Percentiles rank a stretch among this genome's conserved stretches.
These are phyloP conservation scores for Protaetia brevitarsis DNA, from an alignment of 1,140 invertebrate species.

Conservation along the genomic window DNA sequence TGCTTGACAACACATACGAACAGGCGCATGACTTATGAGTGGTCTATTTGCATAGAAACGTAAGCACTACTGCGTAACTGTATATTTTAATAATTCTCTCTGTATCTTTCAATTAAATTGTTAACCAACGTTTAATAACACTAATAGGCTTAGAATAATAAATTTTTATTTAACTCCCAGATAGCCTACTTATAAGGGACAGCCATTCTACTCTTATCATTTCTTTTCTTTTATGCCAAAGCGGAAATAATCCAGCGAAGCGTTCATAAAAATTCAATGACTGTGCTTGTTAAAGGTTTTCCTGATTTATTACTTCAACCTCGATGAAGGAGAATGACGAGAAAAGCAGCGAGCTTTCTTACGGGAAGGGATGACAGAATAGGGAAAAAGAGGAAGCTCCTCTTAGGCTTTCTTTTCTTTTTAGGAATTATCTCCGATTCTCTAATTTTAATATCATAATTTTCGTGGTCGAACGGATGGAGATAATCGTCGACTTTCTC, in stretches of 20 bases:
- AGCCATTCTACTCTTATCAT: constrained; percentile 1
- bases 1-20: too few relatives aligned
- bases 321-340: constrained; percentile 2
- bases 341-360: constrained; percentile 2
- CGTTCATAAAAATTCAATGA: constrained; percentile 16
- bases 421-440: neutral
- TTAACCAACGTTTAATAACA: too few relatives aligned
- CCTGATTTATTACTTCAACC: constrained; percentile 11
- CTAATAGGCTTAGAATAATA: constrained; percentile 1
- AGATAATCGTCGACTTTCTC: too few relatives aligned
- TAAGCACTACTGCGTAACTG: too few relatives aligned
- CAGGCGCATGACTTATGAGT: too few relatives aligned
- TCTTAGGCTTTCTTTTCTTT: neutral
- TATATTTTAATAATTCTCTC: too few relatives aligned
- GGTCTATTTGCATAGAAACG: too few relatives aligned
- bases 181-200: neutral
- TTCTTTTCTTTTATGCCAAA: constrained; percentile 1
- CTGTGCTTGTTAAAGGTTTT: constrained; percentile 13
- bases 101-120: too few relatives aligned
- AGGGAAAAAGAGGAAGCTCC: neutral
- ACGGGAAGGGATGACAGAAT: neutral
- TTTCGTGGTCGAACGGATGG: too few relatives aligned
- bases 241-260: constrained; percentile 3
- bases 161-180: constrained; percentile 4
- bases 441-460: constrained; percentile 1